Percentiles rank a stretch among this genome's conserved stretches.
Conservation (phyloP, 1,140 invertebrate species). For the Drosophila tani region DNA sequence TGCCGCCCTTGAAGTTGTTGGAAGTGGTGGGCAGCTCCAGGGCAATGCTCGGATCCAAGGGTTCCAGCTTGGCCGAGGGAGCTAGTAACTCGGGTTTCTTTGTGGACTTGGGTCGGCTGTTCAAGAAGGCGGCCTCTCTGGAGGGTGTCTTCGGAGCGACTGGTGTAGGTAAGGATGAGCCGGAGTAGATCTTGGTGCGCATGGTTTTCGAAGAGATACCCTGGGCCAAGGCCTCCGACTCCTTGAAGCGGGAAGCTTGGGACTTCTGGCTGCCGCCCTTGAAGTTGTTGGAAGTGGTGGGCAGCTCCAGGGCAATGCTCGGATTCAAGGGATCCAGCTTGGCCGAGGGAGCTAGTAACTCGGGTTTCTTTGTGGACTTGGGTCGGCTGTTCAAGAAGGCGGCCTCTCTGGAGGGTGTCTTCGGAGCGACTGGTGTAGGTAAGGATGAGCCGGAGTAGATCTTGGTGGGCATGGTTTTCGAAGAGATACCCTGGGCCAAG, state of each 20-base stretch:
- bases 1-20: slow-evolving; percentile 87
- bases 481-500: slow-evolving; percentile 89
- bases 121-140: too few species aligned
- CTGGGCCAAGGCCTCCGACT: slow-evolving; percentile 89
- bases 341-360: too few species aligned
- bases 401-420: too few species aligned
- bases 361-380: too few species aligned
- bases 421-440: too few species aligned
- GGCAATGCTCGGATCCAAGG: slow-evolving; percentile 87
- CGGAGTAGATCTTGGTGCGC: slow-evolving; percentile 91
- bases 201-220: slow-evolving; percentile 92
- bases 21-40: slow-evolving; percentile 89
- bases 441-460: slow-evolving; percentile 86
- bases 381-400: too few species aligned
- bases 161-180: too few species aligned
- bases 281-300: slow-evolving; percentile 90
- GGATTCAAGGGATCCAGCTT: slow-evolving; percentile 88
- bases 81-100: too few species aligned
- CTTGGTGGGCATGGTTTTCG: slow-evolving; percentile 92
- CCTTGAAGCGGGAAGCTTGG: slow-evolving; percentile 76
- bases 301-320: slow-evolving; percentile 87
- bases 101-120: too few species aligned
- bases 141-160: too few species aligned
- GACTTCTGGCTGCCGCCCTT: slow-evolving; percentile 56
- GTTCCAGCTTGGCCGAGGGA: slow-evolving; percentile 86